These are phyloP conservation scores for Epizoanthus ramosus DNA, from an alignment of 92 coral and sea anemone genomes.

Conservation along the genomic window DNA sequence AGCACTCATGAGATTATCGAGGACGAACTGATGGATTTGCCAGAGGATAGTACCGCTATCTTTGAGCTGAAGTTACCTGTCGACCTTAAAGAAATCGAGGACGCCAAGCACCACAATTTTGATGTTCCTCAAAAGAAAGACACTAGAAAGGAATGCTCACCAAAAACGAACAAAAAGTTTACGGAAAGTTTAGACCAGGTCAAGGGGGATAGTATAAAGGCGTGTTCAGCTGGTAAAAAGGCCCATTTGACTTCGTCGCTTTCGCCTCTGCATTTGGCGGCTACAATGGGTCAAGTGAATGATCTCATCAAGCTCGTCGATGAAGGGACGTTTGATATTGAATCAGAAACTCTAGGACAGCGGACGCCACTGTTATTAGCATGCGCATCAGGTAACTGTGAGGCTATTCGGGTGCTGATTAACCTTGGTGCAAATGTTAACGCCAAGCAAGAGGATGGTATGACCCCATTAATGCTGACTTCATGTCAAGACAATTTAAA, in stretches of 20 bases:
- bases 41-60: not conserved
- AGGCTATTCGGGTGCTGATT: constrained; percentile 54
- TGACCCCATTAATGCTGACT: constrained; percentile 68
- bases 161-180: not conserved
- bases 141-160: not conserved
- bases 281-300: constrained; percentile 55
- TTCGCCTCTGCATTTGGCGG: constrained; percentile 71
- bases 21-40: not conserved
- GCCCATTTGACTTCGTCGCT: constrained; percentile 45
- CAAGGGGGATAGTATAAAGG: constrained; percentile 44
- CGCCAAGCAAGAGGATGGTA: constrained; percentile 54
- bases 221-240: constrained; percentile 40
- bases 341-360: constrained; percentile 56
- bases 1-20: not conserved
- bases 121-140: not conserved
- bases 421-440: constrained; percentile 69
- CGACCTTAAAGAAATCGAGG: not conserved
- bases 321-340: constrained; percentile 54
- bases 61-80: not conserved
- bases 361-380: constrained; percentile 77
- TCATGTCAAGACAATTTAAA: constrained; percentile 54
- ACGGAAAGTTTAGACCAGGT: constrained; percentile 48
- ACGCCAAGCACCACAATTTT: not conserved
- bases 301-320: constrained; percentile 56
- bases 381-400: constrained; percentile 72